phyloP scores from a whole-genome alignment of 2,113 vertebrate genomes.

The Dinomys branickii region DNA sequence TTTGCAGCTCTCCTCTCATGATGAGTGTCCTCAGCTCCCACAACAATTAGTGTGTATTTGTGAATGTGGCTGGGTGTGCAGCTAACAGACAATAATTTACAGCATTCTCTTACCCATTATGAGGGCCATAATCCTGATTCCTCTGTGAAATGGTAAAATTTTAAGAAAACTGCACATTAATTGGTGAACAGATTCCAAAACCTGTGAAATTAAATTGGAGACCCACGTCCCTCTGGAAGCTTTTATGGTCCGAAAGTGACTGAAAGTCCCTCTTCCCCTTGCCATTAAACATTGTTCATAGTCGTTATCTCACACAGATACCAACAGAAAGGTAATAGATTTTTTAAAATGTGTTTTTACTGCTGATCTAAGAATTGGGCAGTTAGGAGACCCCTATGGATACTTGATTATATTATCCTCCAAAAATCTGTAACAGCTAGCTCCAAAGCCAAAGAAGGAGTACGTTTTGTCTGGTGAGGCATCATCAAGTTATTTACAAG shows the following conservation, averaged over 20 bases:
- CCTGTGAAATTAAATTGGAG: constrained; percentile 9
- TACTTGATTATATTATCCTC: not conserved
- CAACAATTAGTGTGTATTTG: not conserved
- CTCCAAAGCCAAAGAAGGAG: not conserved
- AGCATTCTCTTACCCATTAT: not conserved
- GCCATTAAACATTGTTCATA: not conserved
- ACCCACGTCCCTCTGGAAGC: not conserved
- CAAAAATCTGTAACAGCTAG: not conserved
- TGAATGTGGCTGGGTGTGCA: not conserved
- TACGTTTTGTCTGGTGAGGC: not conserved
- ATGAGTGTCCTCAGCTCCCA: not conserved
- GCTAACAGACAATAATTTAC: not conserved
- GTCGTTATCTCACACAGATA: not conserved
- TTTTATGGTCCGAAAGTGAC: constrained; percentile 19
- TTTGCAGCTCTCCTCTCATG: not conserved
- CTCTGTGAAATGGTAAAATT: not conserved
- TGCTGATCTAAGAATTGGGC: not conserved
- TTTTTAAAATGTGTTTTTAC: not conserved
- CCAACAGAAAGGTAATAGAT: not conserved
- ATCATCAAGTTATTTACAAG: not conserved
- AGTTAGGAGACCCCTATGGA: not conserved
- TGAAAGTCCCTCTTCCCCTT: not conserved
- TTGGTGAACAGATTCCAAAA: not conserved
- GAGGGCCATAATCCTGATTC: not conserved
- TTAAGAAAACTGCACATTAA: constrained; percentile 17